Base-by-base conservation (phyloP, 1,140 invertebrate species). In the Rhyzopertha dominica region DNA sequence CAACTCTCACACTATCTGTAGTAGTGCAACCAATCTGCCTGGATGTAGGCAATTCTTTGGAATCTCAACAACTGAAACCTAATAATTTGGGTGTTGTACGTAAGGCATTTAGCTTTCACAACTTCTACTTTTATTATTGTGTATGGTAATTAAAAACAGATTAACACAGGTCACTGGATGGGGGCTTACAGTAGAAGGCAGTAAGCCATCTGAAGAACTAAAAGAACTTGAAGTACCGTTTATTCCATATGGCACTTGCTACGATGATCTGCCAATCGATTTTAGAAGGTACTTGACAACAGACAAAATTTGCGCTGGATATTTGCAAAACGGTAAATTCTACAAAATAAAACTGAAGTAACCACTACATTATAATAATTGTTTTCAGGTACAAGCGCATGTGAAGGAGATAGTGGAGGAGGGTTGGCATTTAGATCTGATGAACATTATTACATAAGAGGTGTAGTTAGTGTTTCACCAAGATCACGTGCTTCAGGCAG, bases 141-240 rank as follows among this genome's bases (percentile, higher is more conserved):
- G n/a, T n/a, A n/a, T n/a, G n/a, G n/a, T n/a, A n/a, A n/a, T n/a
- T n/a, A n/a, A n/a, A n/a, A n/a, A n/a, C n/a, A n/a, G n/a, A n/a
- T n/a, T n/a, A n/a, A n/a, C n/a, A n/a, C 29, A 59, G 57, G 43
- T 59, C 3, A 55, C 54, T 12, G 58, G 58, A 8, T 59, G 54
- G 54, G 54, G 58, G 10, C 58, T 43, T 42, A 59, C 57, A 9
- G 28, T 18, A 39, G 17, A 26, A 13, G 32, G 28, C 12, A 40
- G 40, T 30, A 19, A 47, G 13, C 48, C 43, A 8, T 54, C 57
- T 10, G 41, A 54, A 0, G 39, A 12, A 34, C 25, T 59, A 13
- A 54, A 55, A 46, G 52, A 57, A 35, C 37, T 59, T 10, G 17
- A 49, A n/a, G 19, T 59, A 9, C 49, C 52, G 8, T 53, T 40